Percentiles rank a stretch among this genome's conserved stretches.
Conservation (phyloP, 2,888 invertebrate species). For the Sericinus montela region DNA sequence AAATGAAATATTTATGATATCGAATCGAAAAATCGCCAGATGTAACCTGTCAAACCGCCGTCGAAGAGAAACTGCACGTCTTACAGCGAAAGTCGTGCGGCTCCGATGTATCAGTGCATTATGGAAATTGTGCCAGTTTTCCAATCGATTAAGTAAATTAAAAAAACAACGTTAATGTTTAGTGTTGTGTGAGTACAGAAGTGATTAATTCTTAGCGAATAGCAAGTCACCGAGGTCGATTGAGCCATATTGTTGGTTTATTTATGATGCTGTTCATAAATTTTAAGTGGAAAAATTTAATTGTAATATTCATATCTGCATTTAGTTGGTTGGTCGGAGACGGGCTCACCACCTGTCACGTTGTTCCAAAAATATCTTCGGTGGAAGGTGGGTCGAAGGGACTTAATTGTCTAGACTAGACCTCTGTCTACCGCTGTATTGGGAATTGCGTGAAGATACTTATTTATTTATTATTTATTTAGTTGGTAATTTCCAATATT, state of each 20-base stretch:
- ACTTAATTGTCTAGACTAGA: no score
- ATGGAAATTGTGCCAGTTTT: conserved; percentile 52
- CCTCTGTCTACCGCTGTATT: no score
- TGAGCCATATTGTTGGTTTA: not conserved
- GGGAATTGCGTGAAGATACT: no score
- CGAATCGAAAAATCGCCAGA: conserved; percentile 2
- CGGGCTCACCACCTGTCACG: no score
- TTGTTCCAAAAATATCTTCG: no score
- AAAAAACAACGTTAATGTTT: conserved; percentile 20
- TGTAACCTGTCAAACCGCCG: conserved; percentile 32
- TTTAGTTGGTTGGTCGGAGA: no score
- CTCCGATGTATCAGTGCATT: conserved; percentile 43
- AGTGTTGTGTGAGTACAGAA: conserved; percentile 24
- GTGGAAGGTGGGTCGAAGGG: no score
- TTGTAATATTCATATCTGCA: no score
- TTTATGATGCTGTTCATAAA: no score
- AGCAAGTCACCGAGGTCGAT: conserved; percentile 2
- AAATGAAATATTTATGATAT: conserved; percentile 7
- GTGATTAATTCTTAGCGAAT: not conserved
- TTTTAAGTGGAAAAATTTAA: no score
- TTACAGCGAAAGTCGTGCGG: conserved; percentile 53
- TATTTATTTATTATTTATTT: no score
- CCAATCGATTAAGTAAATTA: conserved; percentile 47
- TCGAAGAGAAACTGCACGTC: conserved; percentile 38
- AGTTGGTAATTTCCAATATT: no score